Percentiles rank a stretch among this genome's conserved stretches.
Conservation (phyloP, 1,140 invertebrate genomes). For the Pseudachorutes palmiensis region DNA sequence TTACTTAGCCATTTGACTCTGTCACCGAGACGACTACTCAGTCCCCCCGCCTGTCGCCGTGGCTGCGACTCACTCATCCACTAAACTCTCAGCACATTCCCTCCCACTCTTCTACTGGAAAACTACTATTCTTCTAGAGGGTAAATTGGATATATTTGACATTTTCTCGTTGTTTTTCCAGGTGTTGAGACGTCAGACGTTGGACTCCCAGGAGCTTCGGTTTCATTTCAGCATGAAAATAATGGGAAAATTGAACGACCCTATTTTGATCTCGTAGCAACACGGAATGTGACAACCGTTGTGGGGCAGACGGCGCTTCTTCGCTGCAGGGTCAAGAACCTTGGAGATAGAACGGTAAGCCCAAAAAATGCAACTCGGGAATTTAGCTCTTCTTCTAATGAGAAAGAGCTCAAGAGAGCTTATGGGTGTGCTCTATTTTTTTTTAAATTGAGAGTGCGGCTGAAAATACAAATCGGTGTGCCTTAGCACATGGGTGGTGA, state of each 20-base stretch:
- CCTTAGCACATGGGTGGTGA: too few relatives aligned
- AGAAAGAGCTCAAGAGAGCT: background rate
- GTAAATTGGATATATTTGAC: background rate
- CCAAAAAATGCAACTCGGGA: conserved; percentile 5
- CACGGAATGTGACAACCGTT: conserved; percentile 70
- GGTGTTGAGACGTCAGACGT: conserved; percentile 36
- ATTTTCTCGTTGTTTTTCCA: conserved; percentile 16
- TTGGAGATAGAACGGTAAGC: conserved; percentile 78
- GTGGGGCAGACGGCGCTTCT: conserved; percentile 73
- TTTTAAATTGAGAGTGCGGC: background rate
- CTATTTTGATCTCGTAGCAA: conserved; percentile 73
- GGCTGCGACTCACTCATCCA: too few relatives aligned
- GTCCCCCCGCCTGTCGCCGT: too few relatives aligned
- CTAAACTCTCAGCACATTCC: too few relatives aligned
- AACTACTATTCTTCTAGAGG: background rate
- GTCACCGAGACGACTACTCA: background rate
- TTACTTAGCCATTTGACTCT: conserved; percentile 1
- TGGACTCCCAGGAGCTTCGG: conserved; percentile 30
- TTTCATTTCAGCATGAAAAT: conserved; percentile 33
- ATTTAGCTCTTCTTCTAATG: too few relatives aligned
- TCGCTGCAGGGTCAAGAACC: conserved; percentile 73
- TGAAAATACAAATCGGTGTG: too few relatives aligned
- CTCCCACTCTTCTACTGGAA: background rate
- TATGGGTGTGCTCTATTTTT: background rate
- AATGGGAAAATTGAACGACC: conserved; percentile 52